A percentile compares a stretch with the other conserved stretches of the same genome.
Evolutionary conservation across 1,140 invertebrate species (phyloP).

Genomic region (Phocides pigmalion): DNA sequence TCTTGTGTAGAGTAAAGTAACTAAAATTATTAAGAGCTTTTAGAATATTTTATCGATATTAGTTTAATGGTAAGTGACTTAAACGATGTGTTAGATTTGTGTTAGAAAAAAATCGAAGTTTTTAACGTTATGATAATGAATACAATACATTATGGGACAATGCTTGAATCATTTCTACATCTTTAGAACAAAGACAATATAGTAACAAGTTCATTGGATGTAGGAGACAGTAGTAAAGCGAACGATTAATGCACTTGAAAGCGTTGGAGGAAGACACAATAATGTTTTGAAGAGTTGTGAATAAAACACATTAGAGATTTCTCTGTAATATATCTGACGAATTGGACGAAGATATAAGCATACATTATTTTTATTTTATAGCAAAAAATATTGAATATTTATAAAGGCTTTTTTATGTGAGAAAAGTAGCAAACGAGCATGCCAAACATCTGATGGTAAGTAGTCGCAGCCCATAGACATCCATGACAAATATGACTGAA

Average conservation of each 20-base stretch:
- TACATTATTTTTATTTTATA: too few species aligned
- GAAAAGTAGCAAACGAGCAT: too few species aligned
- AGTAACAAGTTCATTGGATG: slow-evolving; percentile 54
- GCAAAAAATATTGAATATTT: too few species aligned
- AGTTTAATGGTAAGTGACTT: background rate
- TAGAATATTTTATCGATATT: too few species aligned
- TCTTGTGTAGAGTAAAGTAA: background rate
- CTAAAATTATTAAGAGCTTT: background rate
- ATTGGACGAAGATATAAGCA: too few species aligned
- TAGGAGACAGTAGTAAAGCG: slow-evolving; percentile 65
- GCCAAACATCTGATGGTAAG: too few species aligned
- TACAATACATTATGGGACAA: background rate
- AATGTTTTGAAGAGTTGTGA: slow-evolving; percentile 51
- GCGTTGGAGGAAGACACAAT: slow-evolving; percentile 69
- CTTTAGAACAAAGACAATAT: slow-evolving; percentile 43
- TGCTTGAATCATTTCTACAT: slow-evolving; percentile 18
- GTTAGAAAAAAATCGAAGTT: background rate
- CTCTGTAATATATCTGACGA: too few species aligned
- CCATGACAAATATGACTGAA: too few species aligned
- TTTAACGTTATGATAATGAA: background rate
- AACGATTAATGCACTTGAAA: slow-evolving; percentile 62
- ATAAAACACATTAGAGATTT: slow-evolving; percentile 48
- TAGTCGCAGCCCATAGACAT: too few species aligned
- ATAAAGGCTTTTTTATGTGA: too few species aligned
- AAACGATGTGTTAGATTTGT: background rate